Percentiles rank a stretch among this genome's conserved stretches.
Conservation (phyloP, 2,113 vertebrate species). For the Chaetodon auriga region DNA sequence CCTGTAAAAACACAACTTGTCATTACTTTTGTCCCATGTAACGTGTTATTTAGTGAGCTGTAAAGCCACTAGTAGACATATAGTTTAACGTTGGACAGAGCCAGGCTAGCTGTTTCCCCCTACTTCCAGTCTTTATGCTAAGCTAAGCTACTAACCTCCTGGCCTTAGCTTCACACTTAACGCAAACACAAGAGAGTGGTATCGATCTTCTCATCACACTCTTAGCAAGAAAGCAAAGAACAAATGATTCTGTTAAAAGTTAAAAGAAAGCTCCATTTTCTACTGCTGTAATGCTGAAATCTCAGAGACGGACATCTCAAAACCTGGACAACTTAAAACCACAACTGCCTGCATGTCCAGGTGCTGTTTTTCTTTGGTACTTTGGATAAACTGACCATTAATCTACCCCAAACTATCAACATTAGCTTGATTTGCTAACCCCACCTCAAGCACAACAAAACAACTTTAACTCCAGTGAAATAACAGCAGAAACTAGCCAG, state of each 20-base stretch:
- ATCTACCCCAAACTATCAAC: neutral
- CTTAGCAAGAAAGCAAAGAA: no score
- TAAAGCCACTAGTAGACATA: neutral
- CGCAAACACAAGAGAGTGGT: no score
- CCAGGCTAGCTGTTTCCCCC: no score
- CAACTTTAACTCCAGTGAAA: neutral
- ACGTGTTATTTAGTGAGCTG: neutral
- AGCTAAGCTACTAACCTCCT: no score
- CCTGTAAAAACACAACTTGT: neutral
- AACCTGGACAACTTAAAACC: neutral
- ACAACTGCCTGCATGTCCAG: neutral
- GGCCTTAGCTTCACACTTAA: no score
- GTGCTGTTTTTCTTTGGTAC: neutral
- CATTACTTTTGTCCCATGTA: neutral
- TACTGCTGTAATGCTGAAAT: neutral
- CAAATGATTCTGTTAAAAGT: no score
- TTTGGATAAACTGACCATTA: neutral
- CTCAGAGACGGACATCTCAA: neutral
- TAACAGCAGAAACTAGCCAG: neutral
- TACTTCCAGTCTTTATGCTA: no score
- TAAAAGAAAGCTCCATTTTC: neutral
- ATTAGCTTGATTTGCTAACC: neutral
- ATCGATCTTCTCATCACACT: no score
- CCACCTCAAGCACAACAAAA: neutral
- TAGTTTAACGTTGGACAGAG: no score